Evolutionary conservation across 2,113 vertebrate species (phyloP).

Genomic region (Pollachius pollachius): DNA sequence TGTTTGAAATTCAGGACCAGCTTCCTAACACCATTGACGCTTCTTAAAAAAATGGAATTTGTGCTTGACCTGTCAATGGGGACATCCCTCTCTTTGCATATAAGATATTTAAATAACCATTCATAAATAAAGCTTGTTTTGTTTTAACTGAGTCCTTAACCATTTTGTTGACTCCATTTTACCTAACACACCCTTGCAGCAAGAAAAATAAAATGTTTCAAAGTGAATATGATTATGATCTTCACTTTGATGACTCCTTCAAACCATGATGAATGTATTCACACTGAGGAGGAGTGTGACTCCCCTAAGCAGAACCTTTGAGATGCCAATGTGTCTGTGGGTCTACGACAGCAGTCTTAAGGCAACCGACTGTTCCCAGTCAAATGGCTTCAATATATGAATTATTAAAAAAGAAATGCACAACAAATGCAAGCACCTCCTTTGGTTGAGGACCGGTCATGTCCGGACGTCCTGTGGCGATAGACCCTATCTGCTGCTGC

Average conservation of each 20-base stretch:
- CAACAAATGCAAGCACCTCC: neutral
- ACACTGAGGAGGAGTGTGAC: too few relatives aligned
- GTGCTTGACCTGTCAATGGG: constrained; percentile 58
- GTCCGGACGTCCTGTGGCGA: neutral
- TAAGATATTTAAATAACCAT: constrained; percentile 54
- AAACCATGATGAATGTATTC: too few relatives aligned
- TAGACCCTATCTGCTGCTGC: too few relatives aligned
- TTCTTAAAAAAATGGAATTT: constrained; percentile 52
- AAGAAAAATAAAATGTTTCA: too few relatives aligned
- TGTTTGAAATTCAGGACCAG: constrained; percentile 56
- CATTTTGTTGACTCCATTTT: constrained; percentile 2
- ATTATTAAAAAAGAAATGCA: neutral
- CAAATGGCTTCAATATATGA: neutral
- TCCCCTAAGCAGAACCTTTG: too few relatives aligned
- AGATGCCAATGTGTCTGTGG: neutral
- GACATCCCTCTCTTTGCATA: constrained; percentile 55
- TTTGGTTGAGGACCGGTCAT: too few relatives aligned
- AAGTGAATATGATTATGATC: too few relatives aligned
- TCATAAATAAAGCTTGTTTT: constrained; percentile 76
- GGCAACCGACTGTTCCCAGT: neutral
- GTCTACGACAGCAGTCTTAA: neutral
- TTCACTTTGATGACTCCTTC: too few relatives aligned
- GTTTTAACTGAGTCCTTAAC: constrained; percentile 56
- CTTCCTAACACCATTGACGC: constrained; percentile 30
- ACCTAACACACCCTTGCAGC: neutral